Conservation (phyloP, 2,888 invertebrate species). For the Calephelis perditalis region DNA sequence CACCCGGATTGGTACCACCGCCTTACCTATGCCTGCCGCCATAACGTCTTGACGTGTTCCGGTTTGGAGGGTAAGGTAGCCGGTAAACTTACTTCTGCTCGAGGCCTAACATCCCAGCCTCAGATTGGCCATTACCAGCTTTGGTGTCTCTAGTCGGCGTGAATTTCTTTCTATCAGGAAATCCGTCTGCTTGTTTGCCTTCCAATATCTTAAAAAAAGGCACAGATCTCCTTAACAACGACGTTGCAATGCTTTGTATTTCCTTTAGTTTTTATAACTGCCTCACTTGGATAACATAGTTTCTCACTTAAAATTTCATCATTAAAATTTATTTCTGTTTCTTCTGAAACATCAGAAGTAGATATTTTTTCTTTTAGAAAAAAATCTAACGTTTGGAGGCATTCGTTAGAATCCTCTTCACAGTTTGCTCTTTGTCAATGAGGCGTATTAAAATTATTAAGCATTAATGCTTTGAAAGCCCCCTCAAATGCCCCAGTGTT, state of each 20-base stretch:
- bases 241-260: background rate
- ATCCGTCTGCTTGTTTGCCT: too few species aligned
- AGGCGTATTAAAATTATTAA: conserved; percentile 21
- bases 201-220: background rate
- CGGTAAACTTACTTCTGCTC: too few species aligned
- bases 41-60: too few species aligned
- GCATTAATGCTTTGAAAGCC: conserved; percentile 23
- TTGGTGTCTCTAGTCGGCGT: too few species aligned
- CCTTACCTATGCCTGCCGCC: too few species aligned
- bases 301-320: conserved; percentile 3
- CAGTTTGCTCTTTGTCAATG: conserved; percentile 18
- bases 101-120: too few species aligned
- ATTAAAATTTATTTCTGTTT: conserved; percentile 13
- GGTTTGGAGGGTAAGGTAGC: too few species aligned
- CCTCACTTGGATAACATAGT: background rate
- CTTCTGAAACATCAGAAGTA: conserved; percentile 9
- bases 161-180: too few species aligned
- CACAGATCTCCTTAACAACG: background rate
- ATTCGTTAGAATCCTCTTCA: conserved; percentile 19
- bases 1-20: too few species aligned
- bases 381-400: conserved; percentile 19
- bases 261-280: background rate
- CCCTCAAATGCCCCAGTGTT: conserved; percentile 22
- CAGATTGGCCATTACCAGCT: too few species aligned
- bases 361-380: conserved; percentile 21